phyloP scores from a whole-genome alignment of 2,797 vertebrate genomes.

The Sparidentex hasta region DNA sequence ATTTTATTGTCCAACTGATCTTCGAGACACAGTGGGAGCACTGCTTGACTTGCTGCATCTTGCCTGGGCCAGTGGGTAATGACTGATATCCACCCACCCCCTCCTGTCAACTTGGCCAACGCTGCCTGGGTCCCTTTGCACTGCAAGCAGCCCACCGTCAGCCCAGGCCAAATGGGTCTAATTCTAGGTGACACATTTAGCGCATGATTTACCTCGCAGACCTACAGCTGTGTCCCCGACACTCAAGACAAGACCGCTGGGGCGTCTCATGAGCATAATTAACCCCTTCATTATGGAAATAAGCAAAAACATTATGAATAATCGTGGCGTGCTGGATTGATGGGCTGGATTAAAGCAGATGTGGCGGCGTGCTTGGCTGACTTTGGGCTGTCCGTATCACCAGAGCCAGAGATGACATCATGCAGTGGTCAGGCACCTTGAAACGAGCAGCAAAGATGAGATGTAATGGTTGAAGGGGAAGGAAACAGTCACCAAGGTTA shows the following conservation, averaged over 20 bases:
- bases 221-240: slow-evolving; percentile 86
- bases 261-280: slow-evolving; percentile 86
- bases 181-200: slow-evolving; percentile 87
- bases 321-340: slow-evolving; percentile 60
- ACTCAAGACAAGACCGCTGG: slow-evolving; percentile 84
- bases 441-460: slow-evolving; percentile 44
- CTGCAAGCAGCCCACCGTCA: slow-evolving; percentile 62
- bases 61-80: slow-evolving; percentile 71
- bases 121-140: slow-evolving; percentile 16
- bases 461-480: slow-evolving; percentile 48
- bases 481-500: slow-evolving; percentile 23
- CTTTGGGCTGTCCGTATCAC: slow-evolving; percentile 61
- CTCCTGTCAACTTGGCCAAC: slow-evolving; percentile 53
- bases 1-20: slow-evolving; percentile 68
- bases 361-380: slow-evolving; percentile 75
- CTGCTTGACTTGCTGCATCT: slow-evolving; percentile 75
- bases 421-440: slow-evolving; percentile 63
- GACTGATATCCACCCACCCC: slow-evolving; percentile 60
- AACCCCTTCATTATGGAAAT: slow-evolving; percentile 88
- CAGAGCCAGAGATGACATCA: slow-evolving; percentile 75
- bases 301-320: slow-evolving; percentile 81
- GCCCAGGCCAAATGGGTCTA: slow-evolving; percentile 76
- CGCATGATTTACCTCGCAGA: slow-evolving; percentile 88
- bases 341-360: slow-evolving; percentile 75
- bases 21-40: slow-evolving; percentile 65